Percentiles rank a stretch among this genome's conserved stretches.
Conservation (phyloP, 2,888 invertebrate species). For the Asteroscopus sphinx region DNA sequence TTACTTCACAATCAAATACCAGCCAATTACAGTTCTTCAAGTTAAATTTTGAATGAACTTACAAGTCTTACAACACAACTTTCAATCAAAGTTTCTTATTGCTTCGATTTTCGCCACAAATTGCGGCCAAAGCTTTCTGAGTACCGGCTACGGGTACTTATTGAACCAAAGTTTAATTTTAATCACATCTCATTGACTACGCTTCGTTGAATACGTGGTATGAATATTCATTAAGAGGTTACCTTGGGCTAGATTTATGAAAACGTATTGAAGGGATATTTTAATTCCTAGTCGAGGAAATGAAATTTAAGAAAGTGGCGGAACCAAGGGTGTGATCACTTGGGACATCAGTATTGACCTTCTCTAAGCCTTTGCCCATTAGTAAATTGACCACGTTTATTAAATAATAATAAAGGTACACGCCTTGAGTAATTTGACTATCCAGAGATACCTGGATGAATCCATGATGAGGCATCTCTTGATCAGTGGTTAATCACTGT, state of each 20-base stretch:
- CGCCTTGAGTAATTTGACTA: too few species aligned
- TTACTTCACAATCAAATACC: not conserved
- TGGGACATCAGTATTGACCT: too few species aligned
- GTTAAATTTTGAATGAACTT: conserved; percentile 11
- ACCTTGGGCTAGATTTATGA: conserved; percentile 6
- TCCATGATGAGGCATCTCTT: too few species aligned
- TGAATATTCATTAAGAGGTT: conserved; percentile 49
- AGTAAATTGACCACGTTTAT: too few species aligned
- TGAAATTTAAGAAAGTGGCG: conserved; percentile 6
- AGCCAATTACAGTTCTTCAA: conserved; percentile 21
- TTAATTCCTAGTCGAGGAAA: conserved; percentile 1
- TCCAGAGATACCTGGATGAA: too few species aligned
- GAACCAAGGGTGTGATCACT: too few species aligned
- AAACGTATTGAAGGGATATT: conserved; percentile 19
- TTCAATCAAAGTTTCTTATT: conserved; percentile 33
- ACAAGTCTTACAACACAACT: conserved; percentile 23
- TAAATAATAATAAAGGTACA: too few species aligned
- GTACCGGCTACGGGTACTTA: conserved; percentile 7
- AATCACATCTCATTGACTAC: conserved; percentile 37
- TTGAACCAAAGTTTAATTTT: conserved; percentile 40
- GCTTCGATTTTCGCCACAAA: conserved; percentile 20
- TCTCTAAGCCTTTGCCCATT: too few species aligned
- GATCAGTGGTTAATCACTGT: too few species aligned
- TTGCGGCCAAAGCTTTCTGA: conserved; percentile 26
- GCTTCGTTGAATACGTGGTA: conserved; percentile 11